These are phyloP conservation scores for Halcyon malimbica DNA, from an alignment of 2,113 vertebrate species.

Conservation along the genomic window DNA sequence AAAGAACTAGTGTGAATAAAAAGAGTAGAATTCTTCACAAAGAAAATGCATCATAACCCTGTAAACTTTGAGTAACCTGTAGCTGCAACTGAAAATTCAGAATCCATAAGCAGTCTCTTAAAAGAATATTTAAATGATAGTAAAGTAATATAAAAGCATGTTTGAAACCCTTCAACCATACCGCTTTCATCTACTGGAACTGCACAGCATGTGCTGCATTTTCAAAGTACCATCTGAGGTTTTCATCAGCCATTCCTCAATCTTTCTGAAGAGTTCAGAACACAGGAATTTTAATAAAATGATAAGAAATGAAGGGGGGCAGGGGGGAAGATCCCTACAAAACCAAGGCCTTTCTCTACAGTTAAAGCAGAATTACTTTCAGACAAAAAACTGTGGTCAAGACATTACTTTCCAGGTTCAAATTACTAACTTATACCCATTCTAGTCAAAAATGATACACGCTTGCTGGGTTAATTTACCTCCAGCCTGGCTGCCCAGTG, in stretches of 20 bases:
- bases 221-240: slow-evolving; percentile 14
- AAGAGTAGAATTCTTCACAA: neutral
- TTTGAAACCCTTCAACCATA: slow-evolving; percentile 10
- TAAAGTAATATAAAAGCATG: slow-evolving; percentile 24
- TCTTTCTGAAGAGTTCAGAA: neutral
- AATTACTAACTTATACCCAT: neutral
- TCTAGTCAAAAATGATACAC: neutral
- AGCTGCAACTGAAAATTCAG: neutral
- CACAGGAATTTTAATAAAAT: neutral
- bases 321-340: neutral
- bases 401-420: neutral
- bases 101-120: neutral
- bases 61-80: neutral
- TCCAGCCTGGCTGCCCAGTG: neutral
- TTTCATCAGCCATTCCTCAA: slow-evolving; percentile 10
- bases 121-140: slow-evolving; percentile 25
- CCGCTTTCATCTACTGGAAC: slow-evolving; percentile 14
- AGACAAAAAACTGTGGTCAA: neutral
- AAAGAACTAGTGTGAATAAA: neutral
- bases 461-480: neutral
- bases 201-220: neutral
- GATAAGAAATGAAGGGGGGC: neutral
- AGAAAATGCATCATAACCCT: neutral
- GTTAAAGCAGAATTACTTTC: neutral
- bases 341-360: neutral